These are phyloP conservation scores for Pristionchus fissidentatus DNA, from an alignment of 2,888 invertebrate species.

Conservation along the genomic window DNA sequence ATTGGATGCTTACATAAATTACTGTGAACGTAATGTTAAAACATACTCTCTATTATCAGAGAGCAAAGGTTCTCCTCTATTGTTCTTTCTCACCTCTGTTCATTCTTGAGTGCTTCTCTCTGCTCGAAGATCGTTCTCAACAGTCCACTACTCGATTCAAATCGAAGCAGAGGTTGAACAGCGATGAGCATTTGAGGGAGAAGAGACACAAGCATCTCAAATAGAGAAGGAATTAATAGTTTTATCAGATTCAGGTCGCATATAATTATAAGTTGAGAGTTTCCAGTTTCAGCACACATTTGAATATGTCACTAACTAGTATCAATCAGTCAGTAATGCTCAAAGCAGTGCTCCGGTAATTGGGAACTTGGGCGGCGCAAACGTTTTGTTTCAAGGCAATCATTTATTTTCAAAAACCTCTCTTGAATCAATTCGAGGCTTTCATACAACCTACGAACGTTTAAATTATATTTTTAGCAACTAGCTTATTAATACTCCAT, in stretches of 20 bases:
- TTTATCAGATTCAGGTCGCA: background rate
- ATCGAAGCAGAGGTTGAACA: conserved; percentile 40
- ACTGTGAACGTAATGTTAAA: no score
- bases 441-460: no score
- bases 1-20: no score
- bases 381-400: no score
- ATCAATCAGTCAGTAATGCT: background rate
- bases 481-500: background rate
- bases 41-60: no score
- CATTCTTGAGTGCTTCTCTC: conserved; percentile 9
- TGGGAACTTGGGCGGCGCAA: no score
- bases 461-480: background rate
- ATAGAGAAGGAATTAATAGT: background rate
- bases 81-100: conserved; percentile 30
- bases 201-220: conserved; percentile 28
- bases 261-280: background rate
- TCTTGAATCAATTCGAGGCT: no score
- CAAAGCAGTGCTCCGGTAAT: background rate
- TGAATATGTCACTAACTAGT: background rate
- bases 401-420: no score
- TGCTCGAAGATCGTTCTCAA: conserved; percentile 45
- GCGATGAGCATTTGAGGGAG: conserved; percentile 45
- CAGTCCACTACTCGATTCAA: background rate
- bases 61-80: background rate
- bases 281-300: background rate